Evolutionary conservation across 2,888 invertebrate genomes (phyloP).

Genomic region (Ferdinandea cuprea): DNA sequence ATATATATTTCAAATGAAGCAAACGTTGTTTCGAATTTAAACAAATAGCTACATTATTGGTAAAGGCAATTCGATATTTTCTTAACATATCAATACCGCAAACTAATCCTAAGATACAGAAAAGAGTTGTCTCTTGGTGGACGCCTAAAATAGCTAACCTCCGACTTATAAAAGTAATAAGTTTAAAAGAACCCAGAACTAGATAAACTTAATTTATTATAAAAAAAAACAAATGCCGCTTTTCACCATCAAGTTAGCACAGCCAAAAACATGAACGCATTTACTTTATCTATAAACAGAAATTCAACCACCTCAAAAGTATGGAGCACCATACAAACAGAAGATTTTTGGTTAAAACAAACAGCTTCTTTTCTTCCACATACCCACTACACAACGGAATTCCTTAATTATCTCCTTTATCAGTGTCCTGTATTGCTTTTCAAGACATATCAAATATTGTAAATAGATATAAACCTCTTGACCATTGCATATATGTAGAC

Average conservation of each 20-base stretch:
- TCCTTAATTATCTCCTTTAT: too few species aligned
- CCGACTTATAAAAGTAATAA: neutral
- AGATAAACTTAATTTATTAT: constrained; percentile 7
- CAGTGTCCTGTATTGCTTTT: too few species aligned
- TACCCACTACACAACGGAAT: neutral
- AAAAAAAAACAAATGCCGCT: constrained; percentile 31
- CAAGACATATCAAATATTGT: too few species aligned
- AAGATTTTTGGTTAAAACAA: constrained; percentile 8
- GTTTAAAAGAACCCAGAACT: constrained; percentile 15
- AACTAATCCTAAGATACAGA: too few species aligned
- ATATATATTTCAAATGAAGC: too few species aligned
- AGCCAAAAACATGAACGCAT: neutral
- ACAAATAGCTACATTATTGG: too few species aligned
- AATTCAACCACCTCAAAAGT: neutral
- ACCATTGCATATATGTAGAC: too few species aligned
- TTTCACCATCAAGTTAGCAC: constrained; percentile 12
- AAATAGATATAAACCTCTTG: neutral
- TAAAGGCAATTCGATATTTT: too few species aligned
- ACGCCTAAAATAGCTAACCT: constrained; percentile 2
- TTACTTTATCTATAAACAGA: neutral
- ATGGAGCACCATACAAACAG: constrained; percentile 7
- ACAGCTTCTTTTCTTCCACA: neutral
- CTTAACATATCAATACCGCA: too few species aligned
- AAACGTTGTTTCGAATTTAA: too few species aligned
- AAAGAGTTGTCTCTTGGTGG: constrained; percentile 36